Evolutionary conservation across 2,797 vertebrate species (phyloP).

Genomic region (Tympanoctomys barrerae): DNA sequence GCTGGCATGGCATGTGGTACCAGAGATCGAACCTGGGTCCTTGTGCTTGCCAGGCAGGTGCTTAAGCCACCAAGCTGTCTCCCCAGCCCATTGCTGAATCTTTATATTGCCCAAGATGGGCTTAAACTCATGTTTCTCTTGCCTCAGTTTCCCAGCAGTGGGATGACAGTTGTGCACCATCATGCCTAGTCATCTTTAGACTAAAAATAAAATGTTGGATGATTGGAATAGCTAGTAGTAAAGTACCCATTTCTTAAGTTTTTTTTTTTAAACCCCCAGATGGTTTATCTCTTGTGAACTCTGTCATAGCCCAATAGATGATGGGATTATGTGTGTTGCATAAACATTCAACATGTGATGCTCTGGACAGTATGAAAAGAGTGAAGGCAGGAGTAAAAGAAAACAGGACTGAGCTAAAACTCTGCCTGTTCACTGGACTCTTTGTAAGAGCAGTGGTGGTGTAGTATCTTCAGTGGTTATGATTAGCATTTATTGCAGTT

Average conservation of each 20-base stretch:
- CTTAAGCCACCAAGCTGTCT: too few relatives aligned
- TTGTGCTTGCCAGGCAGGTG: too few relatives aligned
- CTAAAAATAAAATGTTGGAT: slow-evolving; percentile 2
- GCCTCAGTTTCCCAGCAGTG: neutral
- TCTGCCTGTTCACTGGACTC: neutral
- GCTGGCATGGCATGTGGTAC: too few relatives aligned
- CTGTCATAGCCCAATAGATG: neutral
- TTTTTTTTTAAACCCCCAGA: neutral
- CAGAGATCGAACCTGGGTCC: too few relatives aligned
- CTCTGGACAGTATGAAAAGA: neutral
- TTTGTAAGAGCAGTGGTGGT: neutral
- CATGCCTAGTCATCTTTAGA: slow-evolving; percentile 50
- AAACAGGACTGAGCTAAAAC: neutral
- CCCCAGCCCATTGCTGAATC: too few relatives aligned
- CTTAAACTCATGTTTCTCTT: neutral
- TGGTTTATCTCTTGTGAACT: slow-evolving; percentile 6
- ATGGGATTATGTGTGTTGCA: neutral
- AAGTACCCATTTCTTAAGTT: neutral
- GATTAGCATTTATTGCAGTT: neutral
- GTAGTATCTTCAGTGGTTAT: too few relatives aligned
- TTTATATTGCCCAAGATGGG: too few relatives aligned
- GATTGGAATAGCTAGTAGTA: slow-evolving; percentile 42
- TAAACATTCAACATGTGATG: slow-evolving; percentile 27
- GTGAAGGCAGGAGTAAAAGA: slow-evolving; percentile 23
- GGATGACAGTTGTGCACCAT: neutral